Evolutionary conservation across 2,797 vertebrate genomes (phyloP).

Genomic region (Aplochiton taeniatus): DNA sequence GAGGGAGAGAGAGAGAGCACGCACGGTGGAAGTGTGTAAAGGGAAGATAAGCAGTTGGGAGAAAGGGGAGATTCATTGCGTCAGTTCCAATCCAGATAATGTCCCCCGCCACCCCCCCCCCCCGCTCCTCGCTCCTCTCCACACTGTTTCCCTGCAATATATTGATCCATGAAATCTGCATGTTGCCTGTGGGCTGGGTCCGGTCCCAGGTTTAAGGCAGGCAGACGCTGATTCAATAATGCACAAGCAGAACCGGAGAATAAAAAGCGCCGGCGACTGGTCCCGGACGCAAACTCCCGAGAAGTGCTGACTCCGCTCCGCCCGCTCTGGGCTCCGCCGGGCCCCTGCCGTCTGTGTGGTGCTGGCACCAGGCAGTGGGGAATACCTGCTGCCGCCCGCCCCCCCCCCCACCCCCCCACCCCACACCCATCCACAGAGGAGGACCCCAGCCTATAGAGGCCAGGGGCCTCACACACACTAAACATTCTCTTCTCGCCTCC

Average conservation of each 20-base stretch:
- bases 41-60: conserved; percentile 21
- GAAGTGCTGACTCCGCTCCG: conserved; percentile 69
- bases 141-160: conserved; percentile 32
- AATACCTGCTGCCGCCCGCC: too few species aligned
- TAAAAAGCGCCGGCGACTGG: conserved; percentile 45
- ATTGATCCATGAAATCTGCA: conserved; percentile 66
- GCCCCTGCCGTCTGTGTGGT: conserved; percentile 24
- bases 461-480: neutral
- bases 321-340: conserved; percentile 43
- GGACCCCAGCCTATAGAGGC: conserved; percentile 7
- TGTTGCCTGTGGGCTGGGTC: conserved; percentile 56
- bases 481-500: neutral
- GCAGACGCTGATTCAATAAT: conserved; percentile 27
- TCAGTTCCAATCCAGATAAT: conserved; percentile 30
- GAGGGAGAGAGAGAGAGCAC: neutral
- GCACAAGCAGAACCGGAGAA: conserved; percentile 55
- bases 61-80: conserved; percentile 16
- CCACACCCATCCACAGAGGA: too few species aligned
- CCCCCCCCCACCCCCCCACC: too few species aligned
- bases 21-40: conserved; percentile 18
- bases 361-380: too few species aligned
- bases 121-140: conserved; percentile 9
- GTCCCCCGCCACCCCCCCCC: conserved; percentile 1
- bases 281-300: conserved; percentile 52
- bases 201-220: conserved; percentile 46